Evolutionary conservation across 2,797 vertebrate genomes (phyloP).

Genomic region (Melanotaenia pygmaea): DNA sequence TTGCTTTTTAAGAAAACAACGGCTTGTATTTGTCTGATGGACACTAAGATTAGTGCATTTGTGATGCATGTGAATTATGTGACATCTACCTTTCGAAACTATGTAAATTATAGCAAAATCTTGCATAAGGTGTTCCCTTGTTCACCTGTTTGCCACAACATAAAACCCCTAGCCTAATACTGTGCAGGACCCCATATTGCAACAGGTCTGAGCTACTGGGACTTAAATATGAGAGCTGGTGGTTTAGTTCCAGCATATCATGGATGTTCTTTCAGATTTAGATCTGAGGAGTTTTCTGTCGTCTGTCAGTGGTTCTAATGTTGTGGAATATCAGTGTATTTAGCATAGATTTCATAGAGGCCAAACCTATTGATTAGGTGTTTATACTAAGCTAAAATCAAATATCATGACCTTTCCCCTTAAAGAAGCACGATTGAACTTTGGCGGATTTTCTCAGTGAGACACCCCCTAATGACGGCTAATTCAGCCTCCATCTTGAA

Average conservation of each 20-base stretch:
- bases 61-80: no score
- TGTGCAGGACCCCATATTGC: not conserved
- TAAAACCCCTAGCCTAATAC: not conserved
- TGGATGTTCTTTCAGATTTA: not conserved
- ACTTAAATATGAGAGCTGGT: not conserved
- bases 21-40: conserved; percentile 1
- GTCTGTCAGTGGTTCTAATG: not conserved
- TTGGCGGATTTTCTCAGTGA: no score
- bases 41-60: not conserved
- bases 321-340: not conserved
- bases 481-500: not conserved
- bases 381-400: not conserved
- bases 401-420: not conserved
- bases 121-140: not conserved
- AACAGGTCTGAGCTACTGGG: not conserved
- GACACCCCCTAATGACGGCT: no score
- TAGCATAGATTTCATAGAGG: not conserved
- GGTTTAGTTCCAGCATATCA: not conserved
- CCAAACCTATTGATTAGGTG: no score
- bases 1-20: not conserved
- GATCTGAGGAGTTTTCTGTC: no score
- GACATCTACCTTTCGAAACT: no score
- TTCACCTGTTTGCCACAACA: not conserved
- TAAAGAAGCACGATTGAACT: not conserved
- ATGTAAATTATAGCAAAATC: not conserved